phyloP scores from a whole-genome alignment of 2,113 vertebrate genomes.

The Hemichromis elongatus region DNA sequence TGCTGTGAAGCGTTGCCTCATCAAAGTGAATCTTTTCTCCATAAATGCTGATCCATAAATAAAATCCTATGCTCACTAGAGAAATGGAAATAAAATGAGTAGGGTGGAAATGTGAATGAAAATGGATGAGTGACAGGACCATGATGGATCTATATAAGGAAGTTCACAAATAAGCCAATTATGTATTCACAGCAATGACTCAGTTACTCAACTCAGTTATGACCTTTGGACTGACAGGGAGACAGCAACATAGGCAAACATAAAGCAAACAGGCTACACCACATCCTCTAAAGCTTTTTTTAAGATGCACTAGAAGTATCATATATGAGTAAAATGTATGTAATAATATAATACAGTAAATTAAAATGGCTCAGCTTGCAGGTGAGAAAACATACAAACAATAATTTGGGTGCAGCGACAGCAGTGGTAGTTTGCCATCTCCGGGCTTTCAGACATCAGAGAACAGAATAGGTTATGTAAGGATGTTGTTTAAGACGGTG shows the following conservation, averaged over 20 bases:
- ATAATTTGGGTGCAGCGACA: not conserved
- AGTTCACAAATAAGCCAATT: conserved; percentile 46
- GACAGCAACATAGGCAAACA: not conserved
- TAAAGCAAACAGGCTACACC: not conserved
- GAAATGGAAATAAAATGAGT: conserved; percentile 6
- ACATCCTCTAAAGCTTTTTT: not conserved
- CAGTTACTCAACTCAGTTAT: conserved; percentile 12
- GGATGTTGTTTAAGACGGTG: conserved; percentile 35
- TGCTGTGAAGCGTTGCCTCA: conserved; percentile 24
- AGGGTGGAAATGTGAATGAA: conserved; percentile 29
- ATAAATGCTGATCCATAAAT: conserved; percentile 57
- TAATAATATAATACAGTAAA: not conserved
- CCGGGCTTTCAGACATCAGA: not conserved
- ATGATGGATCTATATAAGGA: conserved; percentile 28
- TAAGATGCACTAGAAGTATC: not conserved
- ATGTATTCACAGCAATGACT: conserved; percentile 41
- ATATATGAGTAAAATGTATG: not conserved
- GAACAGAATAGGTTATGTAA: conserved; percentile 21
- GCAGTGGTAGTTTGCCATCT: not conserved
- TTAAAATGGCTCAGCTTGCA: not conserved
- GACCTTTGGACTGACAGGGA: conserved; percentile 26
- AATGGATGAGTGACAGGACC: conserved; percentile 29
- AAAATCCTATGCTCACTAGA: conserved; percentile 14
- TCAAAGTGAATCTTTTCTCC: conserved; percentile 52
- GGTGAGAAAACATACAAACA: conserved; percentile 2